Evolutionary conservation across 1,140 invertebrate species (phyloP).

Genomic region (Drusus annulatus): DNA sequence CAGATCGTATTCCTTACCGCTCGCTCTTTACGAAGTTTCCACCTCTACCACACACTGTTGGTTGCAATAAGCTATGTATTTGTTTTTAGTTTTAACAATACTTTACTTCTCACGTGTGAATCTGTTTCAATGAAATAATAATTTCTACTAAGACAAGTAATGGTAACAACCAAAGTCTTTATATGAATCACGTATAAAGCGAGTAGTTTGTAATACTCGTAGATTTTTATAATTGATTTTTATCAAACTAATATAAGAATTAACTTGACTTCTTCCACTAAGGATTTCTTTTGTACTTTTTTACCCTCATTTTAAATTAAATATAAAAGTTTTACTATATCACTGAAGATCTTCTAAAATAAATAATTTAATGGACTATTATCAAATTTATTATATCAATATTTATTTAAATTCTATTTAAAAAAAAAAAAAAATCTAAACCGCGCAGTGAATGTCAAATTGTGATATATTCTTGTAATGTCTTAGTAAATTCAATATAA

Average conservation of each 20-base stretch:
- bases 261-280: constrained; percentile 57
- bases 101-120: constrained; percentile 38
- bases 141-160: constrained; percentile 50
- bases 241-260: constrained; percentile 54
- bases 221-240: constrained; percentile 58
- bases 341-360: constrained; percentile 44
- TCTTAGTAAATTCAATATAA: constrained; percentile 58
- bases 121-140: constrained; percentile 32
- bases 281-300: constrained; percentile 58
- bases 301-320: constrained; percentile 55
- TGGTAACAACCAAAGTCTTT: constrained; percentile 28
- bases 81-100: constrained; percentile 28
- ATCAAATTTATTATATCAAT: constrained; percentile 42
- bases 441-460: constrained; percentile 58
- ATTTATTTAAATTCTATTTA: constrained; percentile 48
- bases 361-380: constrained; percentile 9
- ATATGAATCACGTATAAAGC: constrained; percentile 50
- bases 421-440: constrained; percentile 52
- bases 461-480: constrained; percentile 59
- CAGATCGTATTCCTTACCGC: constrained; percentile 52
- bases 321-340: constrained; percentile 40
- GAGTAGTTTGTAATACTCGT: constrained; percentile 55
- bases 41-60: constrained; percentile 1
- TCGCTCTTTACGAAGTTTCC: constrained; percentile 36
- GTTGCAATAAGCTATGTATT: constrained; percentile 31